phyloP scores from a whole-genome alignment of 2,888 invertebrate genomes.

The Orthonychiurus folsomi region DNA sequence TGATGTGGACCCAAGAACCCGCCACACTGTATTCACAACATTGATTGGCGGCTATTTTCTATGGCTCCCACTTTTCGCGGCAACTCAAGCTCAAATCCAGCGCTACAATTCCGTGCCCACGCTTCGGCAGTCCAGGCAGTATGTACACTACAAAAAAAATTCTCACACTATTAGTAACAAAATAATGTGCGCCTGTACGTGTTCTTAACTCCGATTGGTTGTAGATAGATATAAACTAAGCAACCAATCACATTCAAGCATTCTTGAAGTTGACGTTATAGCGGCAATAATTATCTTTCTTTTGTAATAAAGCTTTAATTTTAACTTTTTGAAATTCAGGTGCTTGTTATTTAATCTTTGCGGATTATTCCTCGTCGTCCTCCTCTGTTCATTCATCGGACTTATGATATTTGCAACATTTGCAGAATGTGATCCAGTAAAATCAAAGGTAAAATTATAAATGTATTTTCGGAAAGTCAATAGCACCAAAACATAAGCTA shows the following conservation, averaged over 20 bases:
- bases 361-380: not conserved
- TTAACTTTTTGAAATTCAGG: no score
- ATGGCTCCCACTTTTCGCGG: conserved; percentile 25
- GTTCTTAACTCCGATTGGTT: no score
- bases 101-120: conserved; percentile 19
- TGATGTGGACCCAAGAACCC: conserved; percentile 26
- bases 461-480: no score
- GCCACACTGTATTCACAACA: conserved; percentile 37
- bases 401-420: conserved; percentile 15
- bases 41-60: conserved; percentile 31
- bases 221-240: no score
- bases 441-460: conserved; percentile 9
- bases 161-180: no score
- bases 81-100: conserved; percentile 26
- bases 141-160: no score
- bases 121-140: conserved; percentile 7
- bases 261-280: no score
- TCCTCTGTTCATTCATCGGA: conserved; percentile 11
- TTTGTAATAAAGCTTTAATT: not conserved
- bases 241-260: no score
- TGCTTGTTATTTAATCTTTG: not conserved
- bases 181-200: no score
- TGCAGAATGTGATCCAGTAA: conserved; percentile 16
- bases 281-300: conserved; percentile 2
- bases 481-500: not conserved